Evolutionary conservation across 1,140 invertebrate genomes (phyloP).

Genomic region (Calephelis virginiensis): DNA sequence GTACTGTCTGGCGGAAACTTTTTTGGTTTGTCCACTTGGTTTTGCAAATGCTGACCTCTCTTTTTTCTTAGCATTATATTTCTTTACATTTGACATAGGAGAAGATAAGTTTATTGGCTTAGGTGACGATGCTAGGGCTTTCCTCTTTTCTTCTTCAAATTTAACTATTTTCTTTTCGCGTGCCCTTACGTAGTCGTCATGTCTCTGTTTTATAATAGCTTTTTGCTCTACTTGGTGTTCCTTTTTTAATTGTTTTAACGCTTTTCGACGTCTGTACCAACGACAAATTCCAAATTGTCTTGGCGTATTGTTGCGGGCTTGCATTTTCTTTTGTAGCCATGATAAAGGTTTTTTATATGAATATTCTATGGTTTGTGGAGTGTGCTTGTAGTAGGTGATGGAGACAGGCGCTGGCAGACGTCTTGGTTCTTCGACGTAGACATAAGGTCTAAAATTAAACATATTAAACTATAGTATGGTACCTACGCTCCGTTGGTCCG

Average conservation of each 20-base stretch:
- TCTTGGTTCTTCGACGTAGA: constrained; percentile 28
- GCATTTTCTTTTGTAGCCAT: constrained; percentile 25
- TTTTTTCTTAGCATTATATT: constrained; percentile 13
- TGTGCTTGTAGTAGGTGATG: constrained; percentile 25
- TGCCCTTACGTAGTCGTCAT: constrained; percentile 31
- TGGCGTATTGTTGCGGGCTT: constrained; percentile 19
- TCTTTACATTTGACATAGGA: neutral
- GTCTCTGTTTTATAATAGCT: constrained; percentile 11
- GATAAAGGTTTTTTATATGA: constrained; percentile 23
- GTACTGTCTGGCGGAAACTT: constrained; percentile 32
- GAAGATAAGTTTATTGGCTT: neutral
- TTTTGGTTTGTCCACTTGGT: constrained; percentile 27
- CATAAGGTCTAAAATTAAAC: constrained; percentile 31
- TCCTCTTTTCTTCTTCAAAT: constrained; percentile 27
- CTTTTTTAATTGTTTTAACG: constrained; percentile 29
- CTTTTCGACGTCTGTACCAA: constrained; percentile 38
- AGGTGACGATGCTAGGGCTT: neutral
- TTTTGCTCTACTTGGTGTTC: constrained; percentile 28
- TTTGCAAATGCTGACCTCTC: constrained; percentile 28
- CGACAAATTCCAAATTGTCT: constrained; percentile 25
- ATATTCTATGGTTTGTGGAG: constrained; percentile 19
- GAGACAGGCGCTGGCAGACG: constrained; percentile 26
- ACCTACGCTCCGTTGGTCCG: too few relatives aligned
- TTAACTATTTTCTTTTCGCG: constrained; percentile 29
- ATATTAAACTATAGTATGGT: neutral